Conservation (phyloP, 1,140 invertebrate genomes). For the Drosophila ogumai region DNA sequence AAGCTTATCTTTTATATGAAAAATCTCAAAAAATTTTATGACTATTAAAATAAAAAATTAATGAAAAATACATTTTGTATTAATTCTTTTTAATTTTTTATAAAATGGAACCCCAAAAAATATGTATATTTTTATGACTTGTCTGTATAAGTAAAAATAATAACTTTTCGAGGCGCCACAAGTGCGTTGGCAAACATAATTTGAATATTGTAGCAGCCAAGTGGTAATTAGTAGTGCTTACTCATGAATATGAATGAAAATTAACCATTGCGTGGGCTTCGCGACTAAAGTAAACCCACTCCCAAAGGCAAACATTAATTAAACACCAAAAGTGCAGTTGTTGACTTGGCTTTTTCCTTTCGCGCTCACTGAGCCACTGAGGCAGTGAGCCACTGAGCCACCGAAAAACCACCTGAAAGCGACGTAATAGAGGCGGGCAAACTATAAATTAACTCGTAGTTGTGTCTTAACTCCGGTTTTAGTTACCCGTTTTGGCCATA, state of each 20-base stretch:
- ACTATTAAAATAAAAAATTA: too few relatives aligned
- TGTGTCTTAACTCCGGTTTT: constrained; percentile 8
- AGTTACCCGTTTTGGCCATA: constrained; percentile 11
- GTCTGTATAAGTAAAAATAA: background rate
- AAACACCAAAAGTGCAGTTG: constrained; percentile 25
- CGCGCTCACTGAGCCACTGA: constrained; percentile 43
- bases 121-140: background rate
- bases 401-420: constrained; percentile 13
- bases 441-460: constrained; percentile 56
- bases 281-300: constrained; percentile 11
- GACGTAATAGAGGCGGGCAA: constrained; percentile 53
- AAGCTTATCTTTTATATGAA: too few relatives aligned
- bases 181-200: constrained; percentile 3
- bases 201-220: constrained; percentile 2
- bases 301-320: constrained; percentile 21
- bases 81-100: background rate
- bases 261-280: constrained; percentile 6
- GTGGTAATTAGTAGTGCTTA: constrained; percentile 23
- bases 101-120: background rate
- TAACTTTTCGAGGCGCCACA: background rate
- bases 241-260: constrained; percentile 29
- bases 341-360: constrained; percentile 41
- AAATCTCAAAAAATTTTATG: too few relatives aligned
- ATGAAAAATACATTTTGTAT: too few relatives aligned
- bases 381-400: constrained; percentile 20